These are phyloP conservation scores for Xiphorhynchus erythropygius DNA, from an alignment of 2,797 vertebrate species.

Conservation along the genomic window DNA sequence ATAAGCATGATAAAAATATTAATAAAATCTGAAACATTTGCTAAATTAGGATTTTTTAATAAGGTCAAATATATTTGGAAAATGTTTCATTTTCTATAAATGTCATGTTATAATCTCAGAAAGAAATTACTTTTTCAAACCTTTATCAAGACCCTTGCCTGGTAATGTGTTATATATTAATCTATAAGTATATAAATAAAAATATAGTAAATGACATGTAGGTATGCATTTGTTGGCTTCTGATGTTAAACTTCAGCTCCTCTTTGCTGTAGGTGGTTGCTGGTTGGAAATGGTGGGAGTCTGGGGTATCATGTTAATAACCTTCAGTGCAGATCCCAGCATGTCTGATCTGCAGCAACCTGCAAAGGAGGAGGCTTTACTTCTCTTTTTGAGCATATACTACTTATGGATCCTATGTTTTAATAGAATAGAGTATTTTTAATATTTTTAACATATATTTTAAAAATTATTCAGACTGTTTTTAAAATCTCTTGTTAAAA, in stretches of 20 bases:
- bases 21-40: constrained; percentile 18
- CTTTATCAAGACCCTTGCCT: background rate
- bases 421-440: background rate
- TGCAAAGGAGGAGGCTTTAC: background rate
- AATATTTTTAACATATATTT: background rate
- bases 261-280: background rate
- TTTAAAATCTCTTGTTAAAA: background rate
- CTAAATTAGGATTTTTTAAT: constrained; percentile 46
- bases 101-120: background rate
- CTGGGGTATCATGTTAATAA: background rate
- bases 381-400: background rate
- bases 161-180: background rate
- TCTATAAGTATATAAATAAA: background rate
- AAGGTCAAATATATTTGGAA: constrained; percentile 58
- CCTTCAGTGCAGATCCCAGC: background rate
- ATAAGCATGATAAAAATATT: constrained; percentile 31
- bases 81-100: constrained; percentile 24
- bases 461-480: background rate
- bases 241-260: background rate
- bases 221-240: background rate
- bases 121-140: background rate
- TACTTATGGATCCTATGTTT: background rate
- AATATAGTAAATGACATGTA: background rate
- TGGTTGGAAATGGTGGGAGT: background rate
- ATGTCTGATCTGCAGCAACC: background rate